Base-by-base conservation (phyloP, 2,888 invertebrate genomes). In the Eupeodes luniger region DNA sequence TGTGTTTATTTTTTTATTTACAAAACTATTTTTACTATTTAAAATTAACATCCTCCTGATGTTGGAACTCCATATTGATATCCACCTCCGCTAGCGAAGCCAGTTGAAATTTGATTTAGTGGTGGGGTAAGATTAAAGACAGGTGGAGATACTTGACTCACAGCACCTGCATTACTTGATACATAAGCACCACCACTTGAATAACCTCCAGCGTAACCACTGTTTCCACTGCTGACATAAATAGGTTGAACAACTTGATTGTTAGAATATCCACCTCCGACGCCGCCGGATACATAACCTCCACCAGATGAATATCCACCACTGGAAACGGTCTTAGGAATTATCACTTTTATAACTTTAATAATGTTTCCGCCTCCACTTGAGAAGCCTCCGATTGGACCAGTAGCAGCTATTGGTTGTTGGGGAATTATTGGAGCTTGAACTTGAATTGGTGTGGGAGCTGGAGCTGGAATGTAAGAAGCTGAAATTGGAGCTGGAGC, bases 291-390 rank as follows among this genome's bases (percentile, higher is more conserved):
- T 10, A 49, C 36, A 16, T 75, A 82, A 14, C 75, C 81, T 12
- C 76, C 76, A 53, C 61, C 66, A 34, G 77, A 61, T 27, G 75
- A 70, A n/a, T 77, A 76, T 19, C 69, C 82, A 19, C 61, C 67
- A 53, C 57, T 81, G n/a, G 74, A 55, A 36, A 75, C 67, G 11
- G 66, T 44, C 11, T 47, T 83, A 5, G 87, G 87, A 27, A 87
- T 80, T 51, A 85, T 79, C 6, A 87, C 76, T 40, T 84, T 87
- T n/a, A 87, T 74, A 51, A 81, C 34, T 72, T 80, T 81, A 11
- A 88, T 77, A 19, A 70, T 81, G 27, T 51, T 66, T 6, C 44
- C 72, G 12, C 69, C 67, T 3, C 55, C 81, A 6, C 44, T 62
- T 1, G 66, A 49, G 40, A 72, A 77, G 14, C 81, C 78, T 16